Conservation (phyloP, 1,140 invertebrate species). For the Aleiodes sp. region DNA sequence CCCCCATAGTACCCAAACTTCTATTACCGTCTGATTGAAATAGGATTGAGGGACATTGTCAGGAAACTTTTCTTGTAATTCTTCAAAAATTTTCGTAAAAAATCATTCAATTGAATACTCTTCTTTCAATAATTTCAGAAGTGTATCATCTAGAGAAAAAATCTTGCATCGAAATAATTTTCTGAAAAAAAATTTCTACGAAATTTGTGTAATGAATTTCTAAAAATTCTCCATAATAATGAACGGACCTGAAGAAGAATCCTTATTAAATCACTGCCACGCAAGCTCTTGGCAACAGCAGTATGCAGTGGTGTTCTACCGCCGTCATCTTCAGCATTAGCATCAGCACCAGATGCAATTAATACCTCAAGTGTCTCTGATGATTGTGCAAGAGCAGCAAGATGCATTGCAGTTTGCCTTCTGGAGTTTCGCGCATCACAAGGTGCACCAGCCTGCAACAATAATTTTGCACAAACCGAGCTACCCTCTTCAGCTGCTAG, state of each 20-base stretch:
- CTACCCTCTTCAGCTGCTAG: constrained; percentile 84
- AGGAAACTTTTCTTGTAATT: too few species aligned
- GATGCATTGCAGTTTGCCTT: constrained; percentile 80
- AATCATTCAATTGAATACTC: too few species aligned
- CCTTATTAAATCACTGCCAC: constrained; percentile 76
- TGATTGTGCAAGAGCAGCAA: constrained; percentile 80
- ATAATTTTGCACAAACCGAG: constrained; percentile 73
- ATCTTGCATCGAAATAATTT: too few species aligned
- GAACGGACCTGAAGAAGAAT: constrained; percentile 66
- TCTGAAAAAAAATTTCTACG: too few species aligned
- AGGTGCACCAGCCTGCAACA: constrained; percentile 78
- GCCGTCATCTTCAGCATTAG: constrained; percentile 73
- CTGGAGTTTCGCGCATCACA: constrained; percentile 74
- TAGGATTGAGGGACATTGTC: too few species aligned
- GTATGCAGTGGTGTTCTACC: constrained; percentile 82
- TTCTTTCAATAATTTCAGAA: too few species aligned
- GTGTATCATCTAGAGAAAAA: too few species aligned
- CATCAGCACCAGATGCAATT: constrained; percentile 71
- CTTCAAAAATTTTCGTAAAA: too few species aligned
- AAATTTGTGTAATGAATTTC: too few species aligned
- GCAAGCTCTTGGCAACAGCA: constrained; percentile 78
- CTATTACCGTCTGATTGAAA: too few species aligned
- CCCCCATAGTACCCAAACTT: too few species aligned
- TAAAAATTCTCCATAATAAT: too few species aligned
- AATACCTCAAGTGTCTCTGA: constrained; percentile 76